Conservation (phyloP, 1,140 invertebrate genomes). For the Capitella teleta region DNA sequence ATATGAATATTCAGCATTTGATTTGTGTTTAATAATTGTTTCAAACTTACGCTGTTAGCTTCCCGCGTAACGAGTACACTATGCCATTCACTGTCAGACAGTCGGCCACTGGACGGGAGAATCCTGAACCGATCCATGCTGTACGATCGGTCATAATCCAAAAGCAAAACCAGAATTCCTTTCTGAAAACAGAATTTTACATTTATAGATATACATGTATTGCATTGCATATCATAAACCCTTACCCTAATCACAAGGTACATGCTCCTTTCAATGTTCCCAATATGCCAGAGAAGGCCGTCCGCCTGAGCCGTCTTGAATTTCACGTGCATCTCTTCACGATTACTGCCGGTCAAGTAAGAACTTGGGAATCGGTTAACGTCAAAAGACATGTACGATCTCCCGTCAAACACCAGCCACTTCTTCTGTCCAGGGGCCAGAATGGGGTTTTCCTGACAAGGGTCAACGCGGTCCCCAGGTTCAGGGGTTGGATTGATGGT, state of each 20-base stretch:
- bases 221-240: background rate
- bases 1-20: no score
- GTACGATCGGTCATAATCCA: no score
- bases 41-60: no score
- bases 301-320: conserved; percentile 22
- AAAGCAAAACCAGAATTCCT: no score
- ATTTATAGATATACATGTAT: background rate
- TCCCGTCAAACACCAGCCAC: conserved; percentile 19
- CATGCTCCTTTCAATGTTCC: conserved; percentile 15
- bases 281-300: conserved; percentile 26
- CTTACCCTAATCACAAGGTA: conserved; percentile 27
- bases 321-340: conserved; percentile 22
- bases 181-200: no score
- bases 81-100: no score
- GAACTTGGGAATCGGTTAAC: conserved; percentile 12
- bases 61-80: no score
- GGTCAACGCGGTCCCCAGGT: background rate
- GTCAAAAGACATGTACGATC: conserved; percentile 18
- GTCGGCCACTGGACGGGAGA: no score
- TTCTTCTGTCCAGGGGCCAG: no score
- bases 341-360: conserved; percentile 10
- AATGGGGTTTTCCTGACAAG: no score
- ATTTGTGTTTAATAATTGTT: no score
- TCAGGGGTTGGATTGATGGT: background rate
- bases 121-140: no score